phyloP scores from a whole-genome alignment of 2,113 vertebrate genomes.

The Pampusana beccarii region DNA sequence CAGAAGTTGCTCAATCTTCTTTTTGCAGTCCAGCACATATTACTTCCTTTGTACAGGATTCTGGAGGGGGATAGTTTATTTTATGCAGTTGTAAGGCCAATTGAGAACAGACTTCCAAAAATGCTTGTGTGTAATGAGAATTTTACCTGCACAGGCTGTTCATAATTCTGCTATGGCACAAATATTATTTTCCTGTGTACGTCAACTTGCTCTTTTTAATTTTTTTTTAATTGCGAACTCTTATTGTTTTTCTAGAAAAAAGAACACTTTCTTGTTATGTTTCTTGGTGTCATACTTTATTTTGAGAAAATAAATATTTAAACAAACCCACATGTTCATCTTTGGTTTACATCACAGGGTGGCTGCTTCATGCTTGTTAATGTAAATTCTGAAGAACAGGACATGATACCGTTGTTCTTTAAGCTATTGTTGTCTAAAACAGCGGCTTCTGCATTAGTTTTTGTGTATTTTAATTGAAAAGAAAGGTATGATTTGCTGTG shows the following conservation, averaged over 20 bases:
- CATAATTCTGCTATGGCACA: neutral
- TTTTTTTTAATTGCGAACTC: neutral
- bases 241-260: neutral
- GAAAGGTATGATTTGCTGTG: neutral
- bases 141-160: neutral
- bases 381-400: neutral
- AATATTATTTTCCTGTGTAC: rapidly evolving
- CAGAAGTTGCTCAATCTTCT: neutral
- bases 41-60: neutral
- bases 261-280: neutral
- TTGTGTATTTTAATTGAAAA: neutral
- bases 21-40: neutral
- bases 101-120: neutral
- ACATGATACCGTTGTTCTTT: neutral
- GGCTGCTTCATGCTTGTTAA: rapidly evolving
- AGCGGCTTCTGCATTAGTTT: neutral
- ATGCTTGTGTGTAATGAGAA: neutral
- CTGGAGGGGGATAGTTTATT: neutral
- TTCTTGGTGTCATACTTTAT: neutral
- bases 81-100: neutral
- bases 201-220: neutral
- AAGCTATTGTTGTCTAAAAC: neutral
- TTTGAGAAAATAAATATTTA: neutral
- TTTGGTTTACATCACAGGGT: neutral
- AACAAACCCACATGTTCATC: neutral